Evolutionary conservation across 2,113 vertebrate genomes (phyloP).

Genomic region (Hippocampus zosterae): DNA sequence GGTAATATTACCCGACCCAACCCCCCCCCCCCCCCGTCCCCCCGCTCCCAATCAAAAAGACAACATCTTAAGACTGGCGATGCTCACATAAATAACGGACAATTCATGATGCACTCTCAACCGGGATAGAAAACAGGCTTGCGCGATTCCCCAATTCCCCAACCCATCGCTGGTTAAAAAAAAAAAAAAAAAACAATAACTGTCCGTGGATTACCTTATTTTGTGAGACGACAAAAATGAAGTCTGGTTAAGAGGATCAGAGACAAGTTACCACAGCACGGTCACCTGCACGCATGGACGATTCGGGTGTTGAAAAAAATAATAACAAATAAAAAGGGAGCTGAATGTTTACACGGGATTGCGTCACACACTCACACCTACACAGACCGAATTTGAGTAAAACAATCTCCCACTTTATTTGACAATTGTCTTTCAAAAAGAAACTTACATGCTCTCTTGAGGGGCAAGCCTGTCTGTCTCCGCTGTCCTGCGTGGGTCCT

Average conservation of each 20-base stretch:
- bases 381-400: background rate
- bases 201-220: slow-evolving; percentile 72
- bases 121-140: background rate
- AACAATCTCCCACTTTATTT: background rate
- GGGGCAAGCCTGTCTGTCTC: slow-evolving; percentile 3
- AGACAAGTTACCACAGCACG: slow-evolving; percentile 26
- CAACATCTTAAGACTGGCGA: background rate
- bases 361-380: background rate
- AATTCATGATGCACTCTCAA: background rate
- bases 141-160: background rate
- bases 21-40: too few relatives aligned
- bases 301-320: background rate
- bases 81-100: background rate
- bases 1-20: too few relatives aligned
- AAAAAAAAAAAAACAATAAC: too few relatives aligned
- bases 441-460: slow-evolving; percentile 1
- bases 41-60: background rate
- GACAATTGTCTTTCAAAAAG: background rate
- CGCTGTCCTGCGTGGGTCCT: slow-evolving; percentile 44
- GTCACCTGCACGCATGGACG: background rate
- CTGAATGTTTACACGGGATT: background rate
- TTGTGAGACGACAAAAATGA: slow-evolving; percentile 65
- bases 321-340: background rate
- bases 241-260: slow-evolving; percentile 11
- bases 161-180: background rate